Evolutionary conservation across 2,797 vertebrate genomes (phyloP).

Genomic region (Halcyon chelicuti): DNA sequence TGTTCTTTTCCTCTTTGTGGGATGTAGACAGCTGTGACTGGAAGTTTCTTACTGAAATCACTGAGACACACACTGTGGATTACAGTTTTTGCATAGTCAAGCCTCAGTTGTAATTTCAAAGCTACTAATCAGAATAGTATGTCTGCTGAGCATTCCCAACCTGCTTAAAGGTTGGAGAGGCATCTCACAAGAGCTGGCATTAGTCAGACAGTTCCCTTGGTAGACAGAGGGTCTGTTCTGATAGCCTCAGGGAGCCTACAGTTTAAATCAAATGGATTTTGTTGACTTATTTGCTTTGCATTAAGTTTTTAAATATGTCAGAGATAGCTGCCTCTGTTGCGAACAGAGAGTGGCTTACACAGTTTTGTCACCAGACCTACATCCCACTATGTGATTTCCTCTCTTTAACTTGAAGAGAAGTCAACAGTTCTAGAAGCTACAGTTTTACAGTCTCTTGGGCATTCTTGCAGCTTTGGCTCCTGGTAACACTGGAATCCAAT

Average conservation of each 20-base stretch:
- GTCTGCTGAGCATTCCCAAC: conserved; percentile 3
- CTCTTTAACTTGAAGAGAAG: not conserved
- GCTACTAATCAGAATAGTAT: not conserved
- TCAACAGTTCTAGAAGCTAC: conserved; percentile 1
- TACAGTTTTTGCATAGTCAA: not conserved
- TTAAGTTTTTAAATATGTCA: conserved; percentile 5
- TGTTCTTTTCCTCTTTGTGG: not conserved
- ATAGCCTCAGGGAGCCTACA: not conserved
- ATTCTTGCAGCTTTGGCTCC: not conserved
- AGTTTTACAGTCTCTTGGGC: not conserved
- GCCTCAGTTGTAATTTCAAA: not conserved
- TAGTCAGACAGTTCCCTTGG: not conserved
- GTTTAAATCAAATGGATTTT: conserved; percentile 22
- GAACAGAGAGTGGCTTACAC: not conserved
- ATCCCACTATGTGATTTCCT: not conserved
- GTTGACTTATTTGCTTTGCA: not conserved
- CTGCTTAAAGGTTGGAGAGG: conserved; percentile 39
- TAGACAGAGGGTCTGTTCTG: conserved; percentile 11
- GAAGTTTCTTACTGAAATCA: not conserved
- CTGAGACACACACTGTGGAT: not conserved
- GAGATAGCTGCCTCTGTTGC: not conserved
- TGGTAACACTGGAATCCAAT: not conserved
- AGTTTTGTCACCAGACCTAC: not conserved
- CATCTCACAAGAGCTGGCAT: conserved; percentile 52
- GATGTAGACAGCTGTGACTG: not conserved